Evolutionary conservation across 2,888 invertebrate species (phyloP), one percentile per base, ranked within the genome.

Genomic region (Dryomyza anilis): DNA sequence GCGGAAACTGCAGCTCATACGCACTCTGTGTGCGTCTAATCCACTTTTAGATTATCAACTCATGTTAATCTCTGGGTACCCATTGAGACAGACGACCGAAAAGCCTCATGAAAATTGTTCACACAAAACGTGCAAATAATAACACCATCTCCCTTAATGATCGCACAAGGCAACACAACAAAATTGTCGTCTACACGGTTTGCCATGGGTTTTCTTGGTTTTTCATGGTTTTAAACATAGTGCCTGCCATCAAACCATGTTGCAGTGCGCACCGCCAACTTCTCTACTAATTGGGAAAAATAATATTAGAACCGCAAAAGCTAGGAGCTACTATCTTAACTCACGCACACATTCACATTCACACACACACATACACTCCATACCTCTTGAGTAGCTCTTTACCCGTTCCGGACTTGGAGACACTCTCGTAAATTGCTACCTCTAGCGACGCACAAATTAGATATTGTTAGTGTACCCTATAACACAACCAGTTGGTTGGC

Each of bases 91-190:
- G 30, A n/a, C n/a, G n/a, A n/a, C n/a, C n/a, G n/a, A n/a, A n/a
- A n/a, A 63, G 58, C 50, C 45, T 48, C 30, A 50, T 45, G 64
- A 63, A 67, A 64, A 64, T 64, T 61, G 39, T 78, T 80, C 79
- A 75, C 79, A 79, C 80, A 80, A 80, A 79, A 75, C 79, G 79
- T 79, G 79, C 79, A 79, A 79, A 80, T 80, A 79, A 79, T 79
- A 80, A 77, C 79, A 79, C 79, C 79, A 79, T 80, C 79, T 79
- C 70, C 76, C 70, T 74, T 76, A 79, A 79, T 79, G 79, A 79
- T 79, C 79, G 75, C 23, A 30, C n/a, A n/a, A n/a, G n/a, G n/a
- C n/a, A n/a, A n/a, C n/a, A n/a, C n/a, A n/a, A n/a, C n/a, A 61
- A 53, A 46, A 52, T 53, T 43, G 53, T 53, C 59, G 39, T n/a